Evolutionary conservation across 2,797 vertebrate species (phyloP).

Genomic region (Bovichtus diacanthus): DNA sequence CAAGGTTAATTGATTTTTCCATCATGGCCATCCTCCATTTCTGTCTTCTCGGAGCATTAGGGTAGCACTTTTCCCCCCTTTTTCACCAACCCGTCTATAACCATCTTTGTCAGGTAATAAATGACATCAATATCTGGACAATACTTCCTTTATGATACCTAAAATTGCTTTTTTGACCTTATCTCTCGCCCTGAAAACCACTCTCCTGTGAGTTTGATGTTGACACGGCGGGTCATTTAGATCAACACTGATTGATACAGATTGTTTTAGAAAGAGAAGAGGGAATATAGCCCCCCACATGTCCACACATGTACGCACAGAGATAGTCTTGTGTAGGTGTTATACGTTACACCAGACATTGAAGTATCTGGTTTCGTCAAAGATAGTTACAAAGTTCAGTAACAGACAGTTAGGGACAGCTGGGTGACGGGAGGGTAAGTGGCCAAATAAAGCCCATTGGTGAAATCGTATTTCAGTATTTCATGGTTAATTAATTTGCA

Average conservation of each 20-base stretch:
- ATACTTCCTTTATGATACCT: slow-evolving; percentile 73
- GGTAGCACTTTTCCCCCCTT: slow-evolving; percentile 43
- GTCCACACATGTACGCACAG: slow-evolving; percentile 32
- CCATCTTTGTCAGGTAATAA: slow-evolving; percentile 75
- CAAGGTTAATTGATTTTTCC: slow-evolving; percentile 83
- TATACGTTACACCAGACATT: slow-evolving; percentile 26
- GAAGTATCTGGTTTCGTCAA: slow-evolving; percentile 34
- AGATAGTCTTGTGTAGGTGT: slow-evolving; percentile 12
- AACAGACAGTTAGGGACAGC: neutral
- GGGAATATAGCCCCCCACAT: slow-evolving; percentile 18
- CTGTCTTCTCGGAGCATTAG: slow-evolving; percentile 64
- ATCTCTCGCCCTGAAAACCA: slow-evolving; percentile 71
- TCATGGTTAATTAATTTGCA: slow-evolving; percentile 82
- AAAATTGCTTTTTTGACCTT: slow-evolving; percentile 82
- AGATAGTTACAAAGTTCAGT: slow-evolving; percentile 47
- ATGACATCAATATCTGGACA: slow-evolving; percentile 78
- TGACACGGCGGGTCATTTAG: slow-evolving; percentile 77
- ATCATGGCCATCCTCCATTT: slow-evolving; percentile 71
- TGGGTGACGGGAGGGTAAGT: slow-evolving; percentile 23
- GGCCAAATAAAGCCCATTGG: slow-evolving; percentile 65
- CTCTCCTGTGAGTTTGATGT: slow-evolving; percentile 69
- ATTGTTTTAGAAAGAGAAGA: slow-evolving; percentile 68
- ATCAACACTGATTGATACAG: slow-evolving; percentile 76
- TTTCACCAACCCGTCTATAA: slow-evolving; percentile 44
- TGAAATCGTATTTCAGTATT: slow-evolving; percentile 65